Conservation (phyloP, 2,888 invertebrate species). For the Pristionchus arcanus region DNA sequence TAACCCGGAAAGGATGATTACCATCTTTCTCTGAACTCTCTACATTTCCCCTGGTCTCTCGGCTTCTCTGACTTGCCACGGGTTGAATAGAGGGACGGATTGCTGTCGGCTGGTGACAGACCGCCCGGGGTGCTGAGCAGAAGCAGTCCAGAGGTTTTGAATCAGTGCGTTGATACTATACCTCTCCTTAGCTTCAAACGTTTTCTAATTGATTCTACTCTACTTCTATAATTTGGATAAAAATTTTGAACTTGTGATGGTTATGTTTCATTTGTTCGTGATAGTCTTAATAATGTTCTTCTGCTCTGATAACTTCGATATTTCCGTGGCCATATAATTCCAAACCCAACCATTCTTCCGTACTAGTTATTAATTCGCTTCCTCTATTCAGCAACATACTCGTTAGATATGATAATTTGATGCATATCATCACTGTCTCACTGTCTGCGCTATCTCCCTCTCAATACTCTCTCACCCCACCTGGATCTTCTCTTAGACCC, state of each 20-base stretch:
- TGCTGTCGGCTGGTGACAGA: constrained; percentile 9
- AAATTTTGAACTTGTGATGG: neutral
- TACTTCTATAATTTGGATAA: too few species aligned
- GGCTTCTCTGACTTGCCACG: neutral
- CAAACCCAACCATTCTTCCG: too few species aligned
- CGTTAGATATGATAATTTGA: neutral
- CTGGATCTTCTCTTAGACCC: neutral
- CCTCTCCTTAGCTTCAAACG: too few species aligned
- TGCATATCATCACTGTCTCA: neutral
- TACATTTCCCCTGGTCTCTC: neutral
- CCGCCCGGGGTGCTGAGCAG: neutral
- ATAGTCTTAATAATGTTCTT: neutral
- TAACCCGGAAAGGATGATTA: neutral
- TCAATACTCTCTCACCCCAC: neutral
- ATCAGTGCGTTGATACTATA: neutral
- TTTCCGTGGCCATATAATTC: too few species aligned
- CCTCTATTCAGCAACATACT: too few species aligned
- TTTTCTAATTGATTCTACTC: too few species aligned
- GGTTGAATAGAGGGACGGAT: neutral
- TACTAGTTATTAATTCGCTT: too few species aligned
- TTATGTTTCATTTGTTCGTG: neutral
- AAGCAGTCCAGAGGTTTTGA: neutral
- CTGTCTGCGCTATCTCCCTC: neutral
- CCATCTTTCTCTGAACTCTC: neutral
- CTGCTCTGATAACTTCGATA: too few species aligned